Conservation (phyloP, 2,888 invertebrate species). For the Macaria notata region DNA sequence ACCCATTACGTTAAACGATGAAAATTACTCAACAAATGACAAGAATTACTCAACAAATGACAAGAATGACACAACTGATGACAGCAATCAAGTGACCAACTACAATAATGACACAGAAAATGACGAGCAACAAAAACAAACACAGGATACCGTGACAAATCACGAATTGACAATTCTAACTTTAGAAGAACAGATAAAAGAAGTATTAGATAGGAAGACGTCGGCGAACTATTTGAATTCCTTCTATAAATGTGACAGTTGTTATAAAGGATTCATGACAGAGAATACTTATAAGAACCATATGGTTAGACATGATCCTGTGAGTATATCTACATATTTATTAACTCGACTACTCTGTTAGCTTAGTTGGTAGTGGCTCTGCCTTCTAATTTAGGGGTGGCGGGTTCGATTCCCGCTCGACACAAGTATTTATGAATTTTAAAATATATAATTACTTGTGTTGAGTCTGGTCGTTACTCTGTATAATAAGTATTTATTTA, state of each 20-base stretch:
- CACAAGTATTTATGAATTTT: too few relatives aligned
- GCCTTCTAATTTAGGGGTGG: too few relatives aligned
- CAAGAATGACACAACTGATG: neutral
- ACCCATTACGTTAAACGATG: neutral
- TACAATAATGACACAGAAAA: too few relatives aligned
- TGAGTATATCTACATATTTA: constrained; percentile 35
- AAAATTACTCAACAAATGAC: neutral
- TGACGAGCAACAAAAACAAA: too few relatives aligned
- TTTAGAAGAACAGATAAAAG: constrained; percentile 56
- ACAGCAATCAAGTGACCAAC: neutral
- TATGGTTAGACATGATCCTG: constrained; percentile 60
- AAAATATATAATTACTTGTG: too few relatives aligned
- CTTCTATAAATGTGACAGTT: constrained; percentile 60
- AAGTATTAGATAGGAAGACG: constrained; percentile 48
- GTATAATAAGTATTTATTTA: too few relatives aligned
- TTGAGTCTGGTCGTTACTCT: too few relatives aligned
- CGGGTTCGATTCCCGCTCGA: too few relatives aligned
- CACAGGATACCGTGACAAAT: constrained; percentile 1
- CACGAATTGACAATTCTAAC: constrained; percentile 41
- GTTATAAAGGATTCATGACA: constrained; percentile 65
- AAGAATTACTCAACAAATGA: neutral
- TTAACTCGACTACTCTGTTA: too few relatives aligned
- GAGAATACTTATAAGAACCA: constrained; percentile 60
- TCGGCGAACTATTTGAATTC: constrained; percentile 59
- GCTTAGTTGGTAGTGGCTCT: too few relatives aligned